These are phyloP conservation scores for Hemibagrus guttatus DNA, from an alignment of 2,797 vertebrate genomes.

Conservation along the genomic window DNA sequence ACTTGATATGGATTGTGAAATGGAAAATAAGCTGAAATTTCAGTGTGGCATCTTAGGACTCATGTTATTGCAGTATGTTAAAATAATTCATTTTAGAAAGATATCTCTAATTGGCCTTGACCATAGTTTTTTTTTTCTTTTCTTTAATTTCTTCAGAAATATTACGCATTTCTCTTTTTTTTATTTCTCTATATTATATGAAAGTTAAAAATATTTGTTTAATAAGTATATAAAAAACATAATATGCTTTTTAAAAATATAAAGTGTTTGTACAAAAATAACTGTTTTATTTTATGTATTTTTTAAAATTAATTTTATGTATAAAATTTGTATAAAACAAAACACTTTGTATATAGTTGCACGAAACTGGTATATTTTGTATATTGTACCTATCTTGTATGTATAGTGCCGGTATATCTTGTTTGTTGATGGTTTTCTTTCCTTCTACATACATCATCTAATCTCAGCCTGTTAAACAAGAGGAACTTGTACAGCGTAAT, in stretches of 20 bases:
- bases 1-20: conserved; percentile 25
- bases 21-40: not conserved
- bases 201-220: not conserved
- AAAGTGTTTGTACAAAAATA: not conserved
- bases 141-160: not conserved
- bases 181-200: not conserved
- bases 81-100: not conserved
- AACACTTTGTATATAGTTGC: not conserved
- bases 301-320: not conserved
- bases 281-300: not conserved
- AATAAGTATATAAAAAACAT: not conserved
- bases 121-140: not conserved
- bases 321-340: not conserved
- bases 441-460: not conserved
- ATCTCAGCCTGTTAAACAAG: not conserved
- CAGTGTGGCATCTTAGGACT: not conserved
- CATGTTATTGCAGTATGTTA: not conserved
- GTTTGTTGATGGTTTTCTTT: too few species aligned
- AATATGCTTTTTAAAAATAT: not conserved
- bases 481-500: not conserved
- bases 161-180: not conserved
- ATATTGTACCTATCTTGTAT: not conserved
- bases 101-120: not conserved
- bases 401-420: not conserved
- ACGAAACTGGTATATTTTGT: not conserved